Conservation (phyloP, 1,140 invertebrate genomes). For the Agrilus planipennis region DNA sequence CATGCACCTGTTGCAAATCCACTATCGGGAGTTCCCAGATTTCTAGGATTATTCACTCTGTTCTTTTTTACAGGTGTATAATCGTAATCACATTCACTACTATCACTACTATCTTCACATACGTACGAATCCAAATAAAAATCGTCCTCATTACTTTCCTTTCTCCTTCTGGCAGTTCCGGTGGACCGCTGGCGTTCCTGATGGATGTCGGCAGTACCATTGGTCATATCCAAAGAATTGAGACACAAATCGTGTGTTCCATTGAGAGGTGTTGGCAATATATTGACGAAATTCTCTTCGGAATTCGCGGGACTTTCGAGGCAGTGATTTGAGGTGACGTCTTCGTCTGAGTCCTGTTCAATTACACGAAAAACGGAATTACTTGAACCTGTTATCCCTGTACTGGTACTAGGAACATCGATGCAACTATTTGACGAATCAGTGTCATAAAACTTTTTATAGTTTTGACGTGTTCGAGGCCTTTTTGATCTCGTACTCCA, state of each 20-base stretch:
- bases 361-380: constrained; percentile 40
- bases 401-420: constrained; percentile 43
- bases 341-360: constrained; percentile 45
- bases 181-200: constrained; percentile 14
- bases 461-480: constrained; percentile 22
- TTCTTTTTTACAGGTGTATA: constrained; percentile 5
- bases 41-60: constrained; percentile 27
- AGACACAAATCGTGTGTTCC: constrained; percentile 40
- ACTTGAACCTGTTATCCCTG: constrained; percentile 36
- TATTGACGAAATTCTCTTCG: constrained; percentile 36
- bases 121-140: background rate
- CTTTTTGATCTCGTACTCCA: constrained; percentile 11
- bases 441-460: constrained; percentile 19
- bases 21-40: constrained; percentile 21
- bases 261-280: constrained; percentile 42
- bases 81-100: constrained; percentile 6
- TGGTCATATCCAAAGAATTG: constrained; percentile 34
- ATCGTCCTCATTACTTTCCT: constrained; percentile 1
- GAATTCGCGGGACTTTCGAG: constrained; percentile 9
- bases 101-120: constrained; percentile 7
- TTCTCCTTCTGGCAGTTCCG: background rate
- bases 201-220: constrained; percentile 28
- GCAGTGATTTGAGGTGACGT: constrained; percentile 26
- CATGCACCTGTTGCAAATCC: constrained; percentile 29
- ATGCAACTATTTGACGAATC: constrained; percentile 18